Evolutionary conservation across 1,140 invertebrate genomes (phyloP).

Genomic region (Drosophila ercepeae): DNA sequence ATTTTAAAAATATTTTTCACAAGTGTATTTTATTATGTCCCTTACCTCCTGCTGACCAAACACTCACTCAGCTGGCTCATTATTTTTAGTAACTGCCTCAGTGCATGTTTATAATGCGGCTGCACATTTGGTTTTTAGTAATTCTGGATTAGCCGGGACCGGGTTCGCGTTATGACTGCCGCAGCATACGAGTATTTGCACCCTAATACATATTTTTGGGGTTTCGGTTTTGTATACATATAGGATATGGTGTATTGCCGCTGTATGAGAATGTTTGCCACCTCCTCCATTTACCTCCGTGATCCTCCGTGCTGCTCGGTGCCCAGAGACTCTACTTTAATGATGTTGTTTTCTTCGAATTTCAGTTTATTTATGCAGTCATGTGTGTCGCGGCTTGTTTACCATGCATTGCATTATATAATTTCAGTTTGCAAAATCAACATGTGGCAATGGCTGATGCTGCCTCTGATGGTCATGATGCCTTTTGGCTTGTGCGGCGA

Average conservation of each 20-base stretch:
- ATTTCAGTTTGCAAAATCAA: constrained; percentile 74
- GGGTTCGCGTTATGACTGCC: neutral
- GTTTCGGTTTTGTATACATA: constrained; percentile 15
- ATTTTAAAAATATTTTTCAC: too few relatives aligned
- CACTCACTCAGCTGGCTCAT: constrained; percentile 40
- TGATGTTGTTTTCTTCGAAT: constrained; percentile 71
- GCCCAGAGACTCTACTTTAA: constrained; percentile 44
- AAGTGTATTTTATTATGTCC: neutral
- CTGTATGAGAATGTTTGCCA: constrained; percentile 25
- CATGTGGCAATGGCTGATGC: constrained; percentile 53
- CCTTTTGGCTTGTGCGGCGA: constrained; percentile 14
- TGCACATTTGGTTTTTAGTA: constrained; percentile 71
- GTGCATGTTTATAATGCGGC: constrained; percentile 56
- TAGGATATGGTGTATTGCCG: constrained; percentile 25
- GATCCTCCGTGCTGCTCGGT: neutral
- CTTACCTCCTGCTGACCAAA: constrained; percentile 34
- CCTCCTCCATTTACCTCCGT: neutral
- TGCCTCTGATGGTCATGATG: constrained; percentile 19
- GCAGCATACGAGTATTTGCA: constrained; percentile 9
- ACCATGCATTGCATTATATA: constrained; percentile 74
- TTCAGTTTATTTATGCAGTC: constrained; percentile 59
- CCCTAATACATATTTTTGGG: constrained; percentile 17
- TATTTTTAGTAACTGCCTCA: constrained; percentile 43
- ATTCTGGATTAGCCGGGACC: constrained; percentile 47
- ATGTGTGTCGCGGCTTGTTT: constrained; percentile 62